Conservation (phyloP, 2,888 invertebrate genomes). For the Bursaphelenchus okinawaensis region DNA sequence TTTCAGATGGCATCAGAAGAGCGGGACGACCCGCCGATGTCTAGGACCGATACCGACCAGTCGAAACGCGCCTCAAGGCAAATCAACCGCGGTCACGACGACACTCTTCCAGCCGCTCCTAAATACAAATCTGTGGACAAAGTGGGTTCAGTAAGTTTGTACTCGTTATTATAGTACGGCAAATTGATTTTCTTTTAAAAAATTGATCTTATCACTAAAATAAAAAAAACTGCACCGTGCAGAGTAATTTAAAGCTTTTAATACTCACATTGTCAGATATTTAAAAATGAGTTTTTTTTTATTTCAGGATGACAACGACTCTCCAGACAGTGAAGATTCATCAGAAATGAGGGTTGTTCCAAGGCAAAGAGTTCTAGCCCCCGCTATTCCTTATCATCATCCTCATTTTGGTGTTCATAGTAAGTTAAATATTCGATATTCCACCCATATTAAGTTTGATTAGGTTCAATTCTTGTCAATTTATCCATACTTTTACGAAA, state of each 20-base stretch:
- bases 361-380: not conserved
- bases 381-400: not conserved
- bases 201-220: too few relatives aligned
- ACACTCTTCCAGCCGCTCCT: slow-evolving; percentile 3
- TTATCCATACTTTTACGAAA: too few relatives aligned
- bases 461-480: too few relatives aligned
- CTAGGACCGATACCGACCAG: slow-evolving; percentile 1
- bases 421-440: not conserved
- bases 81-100: not conserved
- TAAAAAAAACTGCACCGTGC: too few relatives aligned
- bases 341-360: not conserved
- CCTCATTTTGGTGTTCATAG: not conserved
- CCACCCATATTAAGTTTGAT: too few relatives aligned
- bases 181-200: not conserved
- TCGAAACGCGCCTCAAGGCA: not conserved
- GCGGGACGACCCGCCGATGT: not conserved
- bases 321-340: not conserved
- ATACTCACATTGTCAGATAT: not conserved
- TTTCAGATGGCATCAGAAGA: not conserved
- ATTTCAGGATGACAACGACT: not conserved
- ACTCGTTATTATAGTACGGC: not conserved
- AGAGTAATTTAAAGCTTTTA: not conserved
- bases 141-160: not conserved
- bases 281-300: not conserved
- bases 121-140: slow-evolving; percentile 10